Evolutionary conservation across 2,888 invertebrate genomes (phyloP), one percentile per base, ranked within the genome.

Genomic region (Dendrolimus houi): DNA sequence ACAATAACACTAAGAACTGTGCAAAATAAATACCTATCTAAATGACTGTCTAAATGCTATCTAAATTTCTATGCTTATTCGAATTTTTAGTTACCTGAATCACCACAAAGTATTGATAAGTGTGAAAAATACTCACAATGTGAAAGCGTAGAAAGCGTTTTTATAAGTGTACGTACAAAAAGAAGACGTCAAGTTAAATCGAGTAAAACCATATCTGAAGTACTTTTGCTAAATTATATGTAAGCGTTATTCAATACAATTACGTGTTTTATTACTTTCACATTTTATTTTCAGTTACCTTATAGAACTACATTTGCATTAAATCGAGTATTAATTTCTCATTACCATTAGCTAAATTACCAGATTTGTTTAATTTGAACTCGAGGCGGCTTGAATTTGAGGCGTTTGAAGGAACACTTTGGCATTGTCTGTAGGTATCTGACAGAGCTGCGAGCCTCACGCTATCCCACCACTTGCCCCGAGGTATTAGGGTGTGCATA

Each of bases 141-240:
- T 56, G 56, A 56, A 56, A 56, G 56, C 53, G 41, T 56, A 56
- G 53, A 56, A 53, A 56, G 56, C 56, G 52, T 41, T 56, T 56
- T 56, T 56, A 47, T 47, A 47, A 47, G 47, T 47, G 47, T 47
- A 47, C 12, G 47, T 47, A 47, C 9, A 47, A 47, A 47, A 47
- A 10, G 47, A 47, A 47, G 47, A 47, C 47, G 47, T 47, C 12
- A 12, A 47, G 47, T 47, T 47, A 47, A 47, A 47, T 47, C 3
- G 2, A 47, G 47, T 47, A 47, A 47, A 47, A 47, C 47, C 47
- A 7, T 12, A 47, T 47, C 47, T 47, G 9, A 47, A 47, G 47
- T 47, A 47, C 47, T 47, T 47, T 47, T 10, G 47, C 47, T 47
- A 47, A 47, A 47, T 47, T 47, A 47, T 47, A 47, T 47, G 47